Base-by-base conservation (phyloP, 2,888 invertebrate species). In the Camptogramma bilineatum region DNA sequence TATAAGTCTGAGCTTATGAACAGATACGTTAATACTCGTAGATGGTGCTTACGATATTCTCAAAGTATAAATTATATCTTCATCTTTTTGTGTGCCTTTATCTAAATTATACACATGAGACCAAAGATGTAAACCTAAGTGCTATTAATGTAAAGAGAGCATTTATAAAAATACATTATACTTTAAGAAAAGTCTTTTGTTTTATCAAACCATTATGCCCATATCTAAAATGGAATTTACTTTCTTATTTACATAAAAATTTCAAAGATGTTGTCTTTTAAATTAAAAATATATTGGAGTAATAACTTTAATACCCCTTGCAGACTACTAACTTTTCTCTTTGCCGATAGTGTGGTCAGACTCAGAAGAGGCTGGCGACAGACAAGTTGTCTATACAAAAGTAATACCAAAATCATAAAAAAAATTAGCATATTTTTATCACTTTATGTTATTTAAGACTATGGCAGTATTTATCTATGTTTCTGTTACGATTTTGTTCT, bases 81-180 rank as follows among this genome's bases (percentile, higher is more conserved):
- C 24, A 47, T 39, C 17, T 44, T n/a, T 42, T 42, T 56, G 64
- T 64, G 64, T 64, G 64, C 51, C 46, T 59, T 54, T 2, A 46
- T 53, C 17, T 18, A 44, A 2, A 34, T 47, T 44, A 51, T 47
- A 51, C 24, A 3, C 10, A 24, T 34, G 51, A 46, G 24, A 64
- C 54, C 47, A 55, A 58, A 64, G 39, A 59, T 18, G 39, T 53
- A 55, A 34, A 18, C 31, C n/a, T 55, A 47, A 59, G 67, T 70
- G 68, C 53, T 64, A 68, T 70, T 64, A 63, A 66, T 69, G 52
- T 70, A 62, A 75, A 72, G 69, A 47, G n/a, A 71, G 76, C 76
- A 76, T 78, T 77, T 75, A 71, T 73, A 69, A 69, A 46, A 64
- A 64, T 59, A 59, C 19, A 64, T 47, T 51, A 28, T 17, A 64